Evolutionary conservation across 2,113 vertebrate genomes (phyloP).

Genomic region (Campylorhamphus procurvoides): DNA sequence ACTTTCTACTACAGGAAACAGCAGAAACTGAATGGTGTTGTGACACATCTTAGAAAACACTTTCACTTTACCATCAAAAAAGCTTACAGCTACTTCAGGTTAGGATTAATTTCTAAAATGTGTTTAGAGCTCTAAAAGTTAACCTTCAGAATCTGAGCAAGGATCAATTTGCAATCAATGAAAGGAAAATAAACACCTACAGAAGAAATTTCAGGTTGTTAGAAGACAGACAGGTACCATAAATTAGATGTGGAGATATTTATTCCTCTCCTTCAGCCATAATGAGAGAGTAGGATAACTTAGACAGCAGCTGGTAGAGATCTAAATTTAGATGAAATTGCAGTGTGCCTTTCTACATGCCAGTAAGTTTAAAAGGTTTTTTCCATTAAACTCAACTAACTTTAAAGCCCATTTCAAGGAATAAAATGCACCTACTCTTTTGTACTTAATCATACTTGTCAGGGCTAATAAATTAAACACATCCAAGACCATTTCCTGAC

Average conservation of each 20-base stretch:
- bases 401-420: not conserved
- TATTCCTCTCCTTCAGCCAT: not conserved
- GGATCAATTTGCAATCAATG: not conserved
- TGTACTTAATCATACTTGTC: not conserved
- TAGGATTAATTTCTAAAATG: not conserved
- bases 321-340: conserved; percentile 13
- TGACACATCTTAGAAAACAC: not conserved
- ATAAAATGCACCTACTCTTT: not conserved
- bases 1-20: not conserved
- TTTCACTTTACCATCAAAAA: not conserved
- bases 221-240: not conserved
- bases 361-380: not conserved
- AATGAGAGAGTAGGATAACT: not conserved
- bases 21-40: not conserved
- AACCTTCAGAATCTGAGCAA: not conserved
- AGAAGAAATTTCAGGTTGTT: not conserved
- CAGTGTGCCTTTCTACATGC: not conserved
- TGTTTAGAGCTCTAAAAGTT: not conserved
- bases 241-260: not conserved
- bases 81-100: not conserved
- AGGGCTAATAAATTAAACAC: conserved; percentile 5
- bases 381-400: not conserved
- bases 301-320: not conserved
- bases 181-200: not conserved
- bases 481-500: not conserved